Percentiles rank a stretch among this genome's conserved stretches.
These are phyloP conservation scores for Synanthedon andrenaeformis DNA, from an alignment of 2,888 invertebrate genomes.

Conservation along the genomic window DNA sequence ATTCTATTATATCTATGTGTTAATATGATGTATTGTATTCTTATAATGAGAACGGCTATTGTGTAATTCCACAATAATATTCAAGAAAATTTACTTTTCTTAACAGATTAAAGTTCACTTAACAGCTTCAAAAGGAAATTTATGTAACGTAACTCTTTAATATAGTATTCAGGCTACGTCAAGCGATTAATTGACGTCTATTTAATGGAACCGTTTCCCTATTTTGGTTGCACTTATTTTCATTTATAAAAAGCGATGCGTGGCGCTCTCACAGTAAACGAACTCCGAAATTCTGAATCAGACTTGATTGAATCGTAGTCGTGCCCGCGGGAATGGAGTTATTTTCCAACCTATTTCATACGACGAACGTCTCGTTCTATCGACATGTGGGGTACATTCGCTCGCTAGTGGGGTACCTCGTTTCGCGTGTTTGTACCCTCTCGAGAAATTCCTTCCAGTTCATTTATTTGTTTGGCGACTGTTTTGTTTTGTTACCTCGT, in stretches of 20 bases:
- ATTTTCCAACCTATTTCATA: slow-evolving; percentile 66
- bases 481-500: slow-evolving; percentile 27
- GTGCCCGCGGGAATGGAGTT: slow-evolving; percentile 60
- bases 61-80: too few relatives aligned
- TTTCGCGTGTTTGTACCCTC: slow-evolving; percentile 49
- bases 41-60: too few relatives aligned
- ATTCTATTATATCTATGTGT: too few relatives aligned
- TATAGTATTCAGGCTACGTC: background rate
- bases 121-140: background rate
- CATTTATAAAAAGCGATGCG: slow-evolving; percentile 21
- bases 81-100: too few relatives aligned
- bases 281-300: slow-evolving; percentile 65
- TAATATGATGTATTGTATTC: too few relatives aligned
- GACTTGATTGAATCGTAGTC: slow-evolving; percentile 64
- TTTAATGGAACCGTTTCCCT: slow-evolving; percentile 28
- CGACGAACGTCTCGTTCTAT: slow-evolving; percentile 34
- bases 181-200: background rate
- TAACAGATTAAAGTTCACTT: too few relatives aligned
- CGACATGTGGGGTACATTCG: background rate
- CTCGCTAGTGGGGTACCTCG: slow-evolving; percentile 8
- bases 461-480: slow-evolving; percentile 58
- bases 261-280: slow-evolving; percentile 50
- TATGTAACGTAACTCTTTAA: background rate
- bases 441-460: slow-evolving; percentile 61
- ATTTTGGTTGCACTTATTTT: slow-evolving; percentile 39